Evolutionary conservation across 2,888 invertebrate species (phyloP).

Genomic region (Cloeon dipterum): DNA sequence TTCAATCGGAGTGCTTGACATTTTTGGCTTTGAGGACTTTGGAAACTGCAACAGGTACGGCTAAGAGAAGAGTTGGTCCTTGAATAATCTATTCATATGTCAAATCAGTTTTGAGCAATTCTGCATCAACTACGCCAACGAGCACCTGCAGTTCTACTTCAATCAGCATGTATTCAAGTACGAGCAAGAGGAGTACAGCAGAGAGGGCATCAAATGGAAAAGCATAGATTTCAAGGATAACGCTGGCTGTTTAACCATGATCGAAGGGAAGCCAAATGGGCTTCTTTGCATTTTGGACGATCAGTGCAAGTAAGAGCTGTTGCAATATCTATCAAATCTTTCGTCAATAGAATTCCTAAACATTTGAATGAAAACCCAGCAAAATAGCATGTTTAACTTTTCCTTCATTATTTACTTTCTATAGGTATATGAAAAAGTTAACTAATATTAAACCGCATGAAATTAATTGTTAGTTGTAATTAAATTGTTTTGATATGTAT

Average conservation of each 20-base stretch:
- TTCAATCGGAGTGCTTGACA: slow-evolving; percentile 86
- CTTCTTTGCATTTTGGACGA: slow-evolving; percentile 80
- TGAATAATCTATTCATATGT: background rate
- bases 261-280: slow-evolving; percentile 77
- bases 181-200: slow-evolving; percentile 85
- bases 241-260: slow-evolving; percentile 78
- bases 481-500: no score
- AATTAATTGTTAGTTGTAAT: no score
- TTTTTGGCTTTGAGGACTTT: slow-evolving; percentile 94
- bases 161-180: slow-evolving; percentile 97
- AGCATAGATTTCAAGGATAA: slow-evolving; percentile 93
- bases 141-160: slow-evolving; percentile 91
- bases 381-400: no score
- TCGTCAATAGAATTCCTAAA: background rate
- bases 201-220: slow-evolving; percentile 86
- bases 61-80: background rate
- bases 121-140: slow-evolving; percentile 94
- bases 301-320: slow-evolving; percentile 68
- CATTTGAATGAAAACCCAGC: background rate
- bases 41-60: slow-evolving; percentile 40
- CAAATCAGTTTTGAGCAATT: slow-evolving; percentile 71
- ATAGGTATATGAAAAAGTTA: no score
- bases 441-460: no score
- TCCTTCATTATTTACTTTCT: no score
- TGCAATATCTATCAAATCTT: background rate